Evolutionary conservation across 2,888 invertebrate genomes (phyloP).

Genomic region (Ophion obscuratus): DNA sequence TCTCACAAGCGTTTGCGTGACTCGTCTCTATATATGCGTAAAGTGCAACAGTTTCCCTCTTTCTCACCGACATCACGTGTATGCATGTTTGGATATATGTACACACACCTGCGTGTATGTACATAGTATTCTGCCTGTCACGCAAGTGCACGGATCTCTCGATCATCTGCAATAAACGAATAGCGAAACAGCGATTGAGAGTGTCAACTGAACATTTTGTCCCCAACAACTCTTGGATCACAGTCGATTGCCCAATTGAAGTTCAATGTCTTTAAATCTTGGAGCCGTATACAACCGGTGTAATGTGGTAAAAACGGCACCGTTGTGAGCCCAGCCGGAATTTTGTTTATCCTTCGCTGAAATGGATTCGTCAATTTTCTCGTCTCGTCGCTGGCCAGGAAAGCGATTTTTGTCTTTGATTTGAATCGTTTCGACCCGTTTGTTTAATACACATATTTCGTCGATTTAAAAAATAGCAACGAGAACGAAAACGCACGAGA

Average conservation of each 20-base stretch:
- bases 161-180: slow-evolving; percentile 7
- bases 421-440: too few relatives aligned
- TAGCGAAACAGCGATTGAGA: neutral
- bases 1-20: slow-evolving; percentile 44
- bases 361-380: too few relatives aligned
- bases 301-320: neutral
- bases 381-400: too few relatives aligned
- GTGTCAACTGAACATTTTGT: neutral
- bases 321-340: too few relatives aligned
- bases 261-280: neutral
- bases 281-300: neutral
- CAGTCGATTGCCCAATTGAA: slow-evolving; percentile 5
- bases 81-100: neutral
- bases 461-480: neutral
- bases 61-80: neutral
- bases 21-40: slow-evolving; percentile 36
- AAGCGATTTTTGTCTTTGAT: too few relatives aligned
- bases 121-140: neutral
- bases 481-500: slow-evolving; percentile 1
- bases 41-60: slow-evolving; percentile 45
- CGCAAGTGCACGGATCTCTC: slow-evolving; percentile 27
- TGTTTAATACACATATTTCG: neutral
- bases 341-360: too few relatives aligned
- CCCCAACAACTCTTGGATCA: too few relatives aligned
- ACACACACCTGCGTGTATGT: neutral